Percentiles rank a stretch among this genome's conserved stretches.
These are phyloP conservation scores for Otocyon megalotis DNA, from an alignment of 2,113 vertebrate genomes.

Conservation along the genomic window DNA sequence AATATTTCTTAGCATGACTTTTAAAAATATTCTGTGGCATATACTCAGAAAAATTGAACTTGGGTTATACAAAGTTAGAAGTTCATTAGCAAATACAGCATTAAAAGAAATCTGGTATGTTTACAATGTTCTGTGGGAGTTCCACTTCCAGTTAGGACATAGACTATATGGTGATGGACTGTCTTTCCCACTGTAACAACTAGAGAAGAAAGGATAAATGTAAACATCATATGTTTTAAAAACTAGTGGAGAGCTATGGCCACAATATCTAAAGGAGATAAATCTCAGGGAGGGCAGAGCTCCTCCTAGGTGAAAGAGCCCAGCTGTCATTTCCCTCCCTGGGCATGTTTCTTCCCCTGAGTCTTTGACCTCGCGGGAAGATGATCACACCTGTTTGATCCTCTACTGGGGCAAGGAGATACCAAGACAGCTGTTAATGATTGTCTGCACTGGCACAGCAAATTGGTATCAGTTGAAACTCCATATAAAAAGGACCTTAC, in stretches of 20 bases:
- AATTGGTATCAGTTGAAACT: neutral
- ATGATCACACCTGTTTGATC: neutral
- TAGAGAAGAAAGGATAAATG: neutral
- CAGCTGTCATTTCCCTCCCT: neutral
- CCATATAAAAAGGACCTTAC: neutral
- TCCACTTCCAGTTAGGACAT: neutral
- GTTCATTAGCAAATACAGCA: neutral
- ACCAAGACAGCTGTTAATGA: accelerated
- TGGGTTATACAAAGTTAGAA: neutral
- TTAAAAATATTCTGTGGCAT: constrained; percentile 46
- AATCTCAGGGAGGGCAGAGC: neutral
- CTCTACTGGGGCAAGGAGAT: neutral
- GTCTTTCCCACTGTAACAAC: neutral
- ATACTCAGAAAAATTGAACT: constrained; percentile 51
- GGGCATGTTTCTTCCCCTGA: neutral
- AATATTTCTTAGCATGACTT: constrained; percentile 64
- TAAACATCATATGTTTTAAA: neutral
- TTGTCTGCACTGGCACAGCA: neutral
- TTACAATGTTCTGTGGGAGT: neutral
- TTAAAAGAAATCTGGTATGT: neutral
- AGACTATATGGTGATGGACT: neutral
- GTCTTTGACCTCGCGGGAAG: neutral
- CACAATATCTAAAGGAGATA: neutral
- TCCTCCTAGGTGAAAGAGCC: neutral
- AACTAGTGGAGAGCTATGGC: neutral